These are phyloP conservation scores for Fulmarus glacialis DNA, from an alignment of 2,113 vertebrate genomes.

Conservation along the genomic window DNA sequence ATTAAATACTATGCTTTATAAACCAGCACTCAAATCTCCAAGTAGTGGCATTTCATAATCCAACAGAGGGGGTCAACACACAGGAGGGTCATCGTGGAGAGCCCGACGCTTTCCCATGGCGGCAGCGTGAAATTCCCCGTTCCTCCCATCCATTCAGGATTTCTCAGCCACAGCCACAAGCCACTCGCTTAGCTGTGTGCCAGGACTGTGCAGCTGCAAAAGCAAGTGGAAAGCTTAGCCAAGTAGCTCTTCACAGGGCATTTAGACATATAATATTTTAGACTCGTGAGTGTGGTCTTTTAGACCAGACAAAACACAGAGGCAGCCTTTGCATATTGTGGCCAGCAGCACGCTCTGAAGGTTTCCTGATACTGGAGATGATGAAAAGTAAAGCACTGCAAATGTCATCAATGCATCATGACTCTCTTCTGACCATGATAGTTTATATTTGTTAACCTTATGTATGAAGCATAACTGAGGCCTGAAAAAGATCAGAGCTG, in stretches of 20 bases:
- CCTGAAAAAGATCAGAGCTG: not conserved
- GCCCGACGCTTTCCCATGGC: not conserved
- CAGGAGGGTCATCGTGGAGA: not conserved
- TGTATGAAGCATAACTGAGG: not conserved
- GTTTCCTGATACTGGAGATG: not conserved
- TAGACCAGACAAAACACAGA: constrained; percentile 9
- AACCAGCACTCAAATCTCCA: not conserved
- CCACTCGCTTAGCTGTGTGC: not conserved
- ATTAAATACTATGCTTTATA: not conserved
- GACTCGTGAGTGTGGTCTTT: not conserved
- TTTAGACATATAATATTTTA: not conserved
- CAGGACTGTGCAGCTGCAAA: constrained; percentile 25
- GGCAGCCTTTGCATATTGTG: not conserved
- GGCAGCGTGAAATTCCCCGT: not conserved
- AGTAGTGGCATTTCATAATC: not conserved
- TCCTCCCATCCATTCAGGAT: not conserved
- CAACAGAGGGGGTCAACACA: not conserved
- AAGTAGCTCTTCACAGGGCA: not conserved
- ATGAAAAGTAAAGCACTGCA: not conserved
- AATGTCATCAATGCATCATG: not conserved
- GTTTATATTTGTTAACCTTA: not conserved
- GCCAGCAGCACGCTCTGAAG: not conserved
- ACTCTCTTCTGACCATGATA: not conserved
- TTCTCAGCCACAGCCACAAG: not conserved
- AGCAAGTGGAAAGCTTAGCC: not conserved